phyloP scores from a whole-genome alignment of 2,113 vertebrate genomes.

The Triplophysa rosa region DNA sequence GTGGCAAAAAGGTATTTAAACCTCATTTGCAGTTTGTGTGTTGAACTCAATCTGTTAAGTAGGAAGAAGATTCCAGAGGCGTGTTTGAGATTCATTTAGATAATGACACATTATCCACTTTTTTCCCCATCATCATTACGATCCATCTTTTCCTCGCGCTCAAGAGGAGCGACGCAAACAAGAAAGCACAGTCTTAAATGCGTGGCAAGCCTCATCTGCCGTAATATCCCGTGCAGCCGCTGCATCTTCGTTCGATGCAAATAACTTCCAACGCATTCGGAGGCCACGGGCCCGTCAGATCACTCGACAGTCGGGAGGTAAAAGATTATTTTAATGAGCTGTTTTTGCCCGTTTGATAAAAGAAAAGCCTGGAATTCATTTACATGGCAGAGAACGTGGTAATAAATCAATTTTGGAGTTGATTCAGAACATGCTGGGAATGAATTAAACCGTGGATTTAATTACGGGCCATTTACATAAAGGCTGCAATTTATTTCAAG shows the following conservation, averaged over 20 bases:
- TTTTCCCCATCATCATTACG: neutral
- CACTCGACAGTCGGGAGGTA: neutral
- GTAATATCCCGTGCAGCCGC: constrained; percentile 24
- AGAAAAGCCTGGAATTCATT: neutral
- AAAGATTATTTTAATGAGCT: constrained; percentile 18
- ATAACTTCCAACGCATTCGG: constrained; percentile 26
- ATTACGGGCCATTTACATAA: constrained; percentile 15
- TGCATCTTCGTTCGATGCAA: constrained; percentile 29
- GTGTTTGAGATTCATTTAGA: constrained; percentile 51
- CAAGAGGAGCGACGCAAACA: neutral
- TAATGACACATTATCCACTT: constrained; percentile 43
- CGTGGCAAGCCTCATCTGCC: constrained; percentile 3
- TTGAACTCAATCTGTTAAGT: constrained; percentile 52
- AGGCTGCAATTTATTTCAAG: constrained; percentile 30
- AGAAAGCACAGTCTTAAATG: constrained; percentile 3
- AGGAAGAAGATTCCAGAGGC: constrained; percentile 41
- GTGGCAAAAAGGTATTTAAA: constrained; percentile 29
- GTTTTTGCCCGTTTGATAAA: neutral
- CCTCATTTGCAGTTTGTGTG: constrained; percentile 11
- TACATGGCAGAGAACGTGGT: constrained; percentile 10
- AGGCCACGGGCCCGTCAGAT: constrained; percentile 8
- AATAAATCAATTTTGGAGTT: constrained; percentile 2
- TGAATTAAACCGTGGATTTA: constrained; percentile 9
- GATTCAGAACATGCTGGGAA: constrained; percentile 10
- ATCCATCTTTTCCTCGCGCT: constrained; percentile 1